Conservation (phyloP, 2,797 vertebrate genomes). For the Gymnodraco acuticeps region DNA sequence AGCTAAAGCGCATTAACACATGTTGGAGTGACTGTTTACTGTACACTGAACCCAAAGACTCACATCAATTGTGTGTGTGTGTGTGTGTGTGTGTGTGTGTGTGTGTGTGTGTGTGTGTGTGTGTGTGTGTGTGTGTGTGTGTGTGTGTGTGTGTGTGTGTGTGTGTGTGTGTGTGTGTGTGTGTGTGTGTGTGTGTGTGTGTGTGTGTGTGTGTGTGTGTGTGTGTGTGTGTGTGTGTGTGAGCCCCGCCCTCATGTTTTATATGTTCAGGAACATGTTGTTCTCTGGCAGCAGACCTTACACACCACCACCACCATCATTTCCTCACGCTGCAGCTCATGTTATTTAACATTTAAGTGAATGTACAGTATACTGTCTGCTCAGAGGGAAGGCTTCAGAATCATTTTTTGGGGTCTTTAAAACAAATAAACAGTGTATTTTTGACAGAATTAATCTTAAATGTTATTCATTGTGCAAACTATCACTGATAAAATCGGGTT, state of each 20-base stretch:
- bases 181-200: neutral
- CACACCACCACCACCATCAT: neutral
- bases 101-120: neutral
- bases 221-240: neutral
- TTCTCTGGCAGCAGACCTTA: conserved; percentile 37
- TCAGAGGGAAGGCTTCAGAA: neutral
- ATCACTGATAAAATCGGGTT: no score
- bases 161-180: neutral
- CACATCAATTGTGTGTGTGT: neutral
- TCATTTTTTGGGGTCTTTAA: no score
- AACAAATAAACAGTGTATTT: no score
- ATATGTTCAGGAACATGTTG: conserved; percentile 43
- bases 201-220: no score
- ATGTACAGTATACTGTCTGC: neutral
- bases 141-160: neutral
- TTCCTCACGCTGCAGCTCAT: neutral
- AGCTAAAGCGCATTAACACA: neutral
- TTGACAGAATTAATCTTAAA: neutral
- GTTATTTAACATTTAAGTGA: neutral
- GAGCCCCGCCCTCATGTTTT: conserved; percentile 10
- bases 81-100: neutral
- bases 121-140: no score
- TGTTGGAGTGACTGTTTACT: neutral
- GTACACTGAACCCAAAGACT: conserved; percentile 1
- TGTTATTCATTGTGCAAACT: neutral